Base-by-base conservation (phyloP, 2,797 vertebrate species). In the Acipenser transmontanus region DNA sequence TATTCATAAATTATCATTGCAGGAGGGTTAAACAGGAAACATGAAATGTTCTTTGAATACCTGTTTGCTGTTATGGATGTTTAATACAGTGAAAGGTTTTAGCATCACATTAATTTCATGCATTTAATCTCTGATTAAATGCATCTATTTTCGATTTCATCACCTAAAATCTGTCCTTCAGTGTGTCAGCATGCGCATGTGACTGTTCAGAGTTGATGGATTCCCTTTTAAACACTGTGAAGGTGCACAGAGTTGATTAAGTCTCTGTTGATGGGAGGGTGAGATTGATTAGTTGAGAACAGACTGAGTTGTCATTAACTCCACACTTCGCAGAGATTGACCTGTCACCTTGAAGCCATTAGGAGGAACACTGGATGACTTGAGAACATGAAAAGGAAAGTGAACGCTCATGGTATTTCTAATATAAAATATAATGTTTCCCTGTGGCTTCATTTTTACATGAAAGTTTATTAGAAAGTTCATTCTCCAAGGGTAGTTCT, bases 261-360 rank as follows among this genome's bases (percentile, higher is more conserved):
- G 52, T 59, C 61, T 65, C 49, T 66, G 6, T 12, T 13, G 49
- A n/a, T 12, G n/a, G 52, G 63, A 10, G 13, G 70, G 70, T 70
- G 66, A 75, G 81, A 77, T 73, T 75, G 74, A 83, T 76, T 72
- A 75, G 78, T 74, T 80, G 76, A 50, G 48, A 60, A 50, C 17
- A 73, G 80, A 79, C 74, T 70, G 76, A 65, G 54, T 69, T 78
- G 77, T 86, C 81, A 83, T 83, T 85, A 85, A 74, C 76, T 75
- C 68, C 72, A 72, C 77, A 76, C 78, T 85, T 81, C 73, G 74
- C 75, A 76, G 74, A 82, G 80, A 83, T 86, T 80, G 84, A 78
- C 73, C 78, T 82, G 76, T 86, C 84, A 84, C 83, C 77, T 76
- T 67, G 76, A 71, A 71, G 77, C 76, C 59, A 67, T 67, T 74